Percentiles rank a stretch among this genome's conserved stretches.
phyloP scores from a whole-genome alignment of 1,140 invertebrate genomes.

The Drosophila tsacasi region DNA sequence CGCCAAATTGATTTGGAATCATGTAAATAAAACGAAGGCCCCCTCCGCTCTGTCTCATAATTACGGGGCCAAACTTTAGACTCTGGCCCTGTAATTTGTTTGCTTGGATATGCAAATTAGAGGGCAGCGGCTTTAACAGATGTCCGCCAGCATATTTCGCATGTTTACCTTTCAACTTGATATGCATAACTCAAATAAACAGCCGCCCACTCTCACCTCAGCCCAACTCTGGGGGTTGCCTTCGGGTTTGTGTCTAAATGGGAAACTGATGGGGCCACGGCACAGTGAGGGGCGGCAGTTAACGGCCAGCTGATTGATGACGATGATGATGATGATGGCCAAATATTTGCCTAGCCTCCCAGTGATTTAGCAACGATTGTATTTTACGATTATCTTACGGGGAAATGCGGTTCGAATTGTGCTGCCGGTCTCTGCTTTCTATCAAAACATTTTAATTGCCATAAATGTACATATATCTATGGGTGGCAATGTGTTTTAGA shows the following conservation, averaged over 20 bases:
- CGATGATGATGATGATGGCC: constrained; percentile 41
- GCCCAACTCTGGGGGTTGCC: constrained; percentile 4
- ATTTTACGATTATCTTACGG: constrained; percentile 5
- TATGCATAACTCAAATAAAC: constrained; percentile 77
- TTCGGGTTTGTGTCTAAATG: constrained; percentile 43
- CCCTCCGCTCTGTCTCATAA: constrained; percentile 20
- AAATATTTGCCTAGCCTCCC: constrained; percentile 36
- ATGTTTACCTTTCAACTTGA: constrained; percentile 73
- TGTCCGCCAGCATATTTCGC: constrained; percentile 51
- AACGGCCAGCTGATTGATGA: constrained; percentile 35
- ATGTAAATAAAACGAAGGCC: constrained; percentile 47
- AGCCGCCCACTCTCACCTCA: constrained; percentile 22
- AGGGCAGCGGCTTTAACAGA: constrained; percentile 24
- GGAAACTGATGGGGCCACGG: constrained; percentile 26
- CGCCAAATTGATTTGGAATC: constrained; percentile 69
- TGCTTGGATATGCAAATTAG: constrained; percentile 46
- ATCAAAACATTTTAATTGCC: constrained; percentile 9
- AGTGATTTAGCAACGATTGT: not conserved
- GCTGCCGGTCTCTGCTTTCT: not conserved
- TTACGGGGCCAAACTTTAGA: constrained; percentile 20
- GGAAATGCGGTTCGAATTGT: not conserved
- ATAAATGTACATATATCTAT: constrained; percentile 2
- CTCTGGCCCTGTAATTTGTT: constrained; percentile 40
- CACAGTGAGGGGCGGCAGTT: constrained; percentile 23
- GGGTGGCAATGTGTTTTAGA: not conserved